A percentile compares a stretch with the other conserved stretches of the same genome.
Evolutionary conservation across 2,113 vertebrate species (phyloP).

Genomic region (Vicugna pacos): DNA sequence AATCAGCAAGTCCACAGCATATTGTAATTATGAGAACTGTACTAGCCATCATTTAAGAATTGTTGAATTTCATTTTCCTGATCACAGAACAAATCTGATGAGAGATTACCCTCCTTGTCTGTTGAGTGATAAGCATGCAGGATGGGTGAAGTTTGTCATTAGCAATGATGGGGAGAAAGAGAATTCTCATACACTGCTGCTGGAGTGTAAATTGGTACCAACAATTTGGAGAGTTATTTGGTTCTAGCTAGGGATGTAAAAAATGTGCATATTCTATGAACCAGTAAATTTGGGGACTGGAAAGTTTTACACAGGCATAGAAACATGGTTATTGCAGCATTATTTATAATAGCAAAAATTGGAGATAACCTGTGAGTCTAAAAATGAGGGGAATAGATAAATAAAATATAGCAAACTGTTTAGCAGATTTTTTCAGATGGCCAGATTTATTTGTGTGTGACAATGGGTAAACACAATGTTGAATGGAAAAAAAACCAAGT

Average conservation of each 20-base stretch:
- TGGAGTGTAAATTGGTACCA: not conserved
- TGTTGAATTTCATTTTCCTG: conserved; percentile 42
- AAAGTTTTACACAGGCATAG: not conserved
- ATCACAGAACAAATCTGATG: conserved; percentile 16
- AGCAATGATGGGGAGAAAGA: not conserved
- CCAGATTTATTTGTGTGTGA: conserved; percentile 8
- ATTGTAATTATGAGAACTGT: not conserved
- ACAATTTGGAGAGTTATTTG: not conserved
- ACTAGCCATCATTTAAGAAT: conserved; percentile 6
- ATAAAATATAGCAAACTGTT: not conserved
- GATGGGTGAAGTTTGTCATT: not conserved
- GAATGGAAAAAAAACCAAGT: not conserved
- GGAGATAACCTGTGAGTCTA: not conserved
- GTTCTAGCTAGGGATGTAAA: not conserved
- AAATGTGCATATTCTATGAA: not conserved
- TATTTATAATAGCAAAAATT: conserved; percentile 20
- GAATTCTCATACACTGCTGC: not conserved
- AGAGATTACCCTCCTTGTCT: not conserved
- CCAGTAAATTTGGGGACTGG: not conserved
- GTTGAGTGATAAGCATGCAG: not conserved
- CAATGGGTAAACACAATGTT: not conserved
- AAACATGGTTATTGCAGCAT: conserved; percentile 2
- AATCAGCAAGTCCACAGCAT: not conserved
- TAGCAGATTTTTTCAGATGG: not conserved
- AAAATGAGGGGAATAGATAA: not conserved